A percentile compares a stretch with the other conserved stretches of the same genome.
phyloP scores from a whole-genome alignment of 1,140 invertebrate genomes.

The Lethrus apterus region DNA sequence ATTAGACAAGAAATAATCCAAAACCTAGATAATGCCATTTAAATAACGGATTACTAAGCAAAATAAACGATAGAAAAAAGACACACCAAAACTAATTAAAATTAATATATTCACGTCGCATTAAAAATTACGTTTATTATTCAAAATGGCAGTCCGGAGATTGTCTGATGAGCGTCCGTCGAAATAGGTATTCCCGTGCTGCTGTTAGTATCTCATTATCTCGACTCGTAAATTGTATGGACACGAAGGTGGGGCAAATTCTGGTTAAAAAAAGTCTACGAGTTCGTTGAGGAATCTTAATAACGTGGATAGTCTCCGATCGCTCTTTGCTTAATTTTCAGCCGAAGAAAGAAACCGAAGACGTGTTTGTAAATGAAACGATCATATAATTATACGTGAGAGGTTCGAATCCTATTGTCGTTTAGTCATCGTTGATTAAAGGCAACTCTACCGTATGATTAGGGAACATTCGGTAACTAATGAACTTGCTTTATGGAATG shows the following conservation, averaged over 20 bases:
- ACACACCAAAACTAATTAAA: conserved; percentile 19
- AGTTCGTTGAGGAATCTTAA: conserved; percentile 21
- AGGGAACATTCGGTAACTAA: conserved; percentile 18
- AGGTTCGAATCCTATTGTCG: no score
- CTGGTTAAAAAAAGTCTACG: conserved; percentile 21
- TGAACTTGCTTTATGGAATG: no score
- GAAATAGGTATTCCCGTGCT: conserved; percentile 20
- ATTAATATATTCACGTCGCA: conserved; percentile 22
- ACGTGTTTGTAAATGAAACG: no score
- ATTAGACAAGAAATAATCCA: no score
- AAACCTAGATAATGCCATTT: no score
- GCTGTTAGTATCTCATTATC: conserved; percentile 26
- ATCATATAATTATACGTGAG: no score
- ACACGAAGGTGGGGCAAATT: conserved; percentile 19
- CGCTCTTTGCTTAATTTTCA: conserved; percentile 15
- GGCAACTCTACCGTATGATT: conserved; percentile 22
- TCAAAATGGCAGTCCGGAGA: conserved; percentile 26
- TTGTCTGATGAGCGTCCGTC: conserved; percentile 21
- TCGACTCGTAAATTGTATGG: conserved; percentile 21
- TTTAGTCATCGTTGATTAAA: no score
- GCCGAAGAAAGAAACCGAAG: no score
- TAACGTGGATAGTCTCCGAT: conserved; percentile 19
- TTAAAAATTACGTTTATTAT: conserved; percentile 23
- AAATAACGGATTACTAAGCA: no score
- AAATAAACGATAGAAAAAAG: no score